phyloP scores from a whole-genome alignment of 2,113 vertebrate genomes.

The Lagopus muta region DNA sequence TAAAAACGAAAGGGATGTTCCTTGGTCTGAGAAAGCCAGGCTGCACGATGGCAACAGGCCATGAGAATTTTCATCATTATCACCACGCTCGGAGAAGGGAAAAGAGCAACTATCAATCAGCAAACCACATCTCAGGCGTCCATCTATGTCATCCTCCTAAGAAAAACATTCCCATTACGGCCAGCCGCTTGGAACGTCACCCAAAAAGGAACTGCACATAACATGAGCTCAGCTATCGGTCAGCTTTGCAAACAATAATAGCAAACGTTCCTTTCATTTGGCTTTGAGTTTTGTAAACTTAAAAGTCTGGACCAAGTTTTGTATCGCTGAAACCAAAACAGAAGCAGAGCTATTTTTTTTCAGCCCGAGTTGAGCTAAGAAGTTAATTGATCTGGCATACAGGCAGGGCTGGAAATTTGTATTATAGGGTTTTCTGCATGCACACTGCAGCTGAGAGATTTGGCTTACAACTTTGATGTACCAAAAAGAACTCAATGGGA shows the following conservation, averaged over 20 bases:
- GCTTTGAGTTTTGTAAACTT: background rate
- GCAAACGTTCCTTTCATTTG: background rate
- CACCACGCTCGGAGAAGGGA: accelerated
- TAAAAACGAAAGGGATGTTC: background rate
- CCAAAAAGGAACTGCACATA: background rate
- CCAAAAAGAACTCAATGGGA: background rate
- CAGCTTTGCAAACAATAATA: background rate
- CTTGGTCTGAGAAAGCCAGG: background rate
- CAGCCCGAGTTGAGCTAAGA: slow-evolving; percentile 1
- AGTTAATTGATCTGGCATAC: slow-evolving; percentile 43
- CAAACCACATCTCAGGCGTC: background rate
- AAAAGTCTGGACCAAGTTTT: slow-evolving; percentile 4
- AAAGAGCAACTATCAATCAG: background rate
- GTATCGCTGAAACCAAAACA: slow-evolving; percentile 29
- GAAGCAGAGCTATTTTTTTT: background rate
- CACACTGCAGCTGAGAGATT: slow-evolving; percentile 1
- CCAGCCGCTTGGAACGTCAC: background rate
- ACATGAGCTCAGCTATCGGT: background rate
- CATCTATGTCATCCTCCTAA: background rate
- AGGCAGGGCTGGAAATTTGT: background rate
- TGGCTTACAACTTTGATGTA: slow-evolving; percentile 5
- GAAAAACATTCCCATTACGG: background rate
- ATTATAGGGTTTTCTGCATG: slow-evolving; percentile 6
- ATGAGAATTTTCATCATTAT: background rate
- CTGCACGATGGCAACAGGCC: background rate